Evolutionary conservation across 2,113 vertebrate species (phyloP).

Genomic region (Balaeniceps rex): DNA sequence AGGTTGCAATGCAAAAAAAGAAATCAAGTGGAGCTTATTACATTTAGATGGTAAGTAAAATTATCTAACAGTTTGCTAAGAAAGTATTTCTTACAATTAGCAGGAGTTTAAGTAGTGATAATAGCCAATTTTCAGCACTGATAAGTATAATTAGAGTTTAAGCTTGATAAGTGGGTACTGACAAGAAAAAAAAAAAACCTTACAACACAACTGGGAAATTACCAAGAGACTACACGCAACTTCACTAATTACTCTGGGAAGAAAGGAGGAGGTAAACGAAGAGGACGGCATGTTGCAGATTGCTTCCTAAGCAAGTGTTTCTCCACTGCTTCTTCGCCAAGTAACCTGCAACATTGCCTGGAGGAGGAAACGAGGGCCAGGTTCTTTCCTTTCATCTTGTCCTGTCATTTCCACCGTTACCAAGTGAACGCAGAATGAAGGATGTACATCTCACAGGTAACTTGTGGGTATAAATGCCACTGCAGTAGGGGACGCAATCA

Average conservation of each 20-base stretch:
- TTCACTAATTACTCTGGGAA: not conserved
- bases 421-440: not conserved
- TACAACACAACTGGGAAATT: conserved; percentile 44
- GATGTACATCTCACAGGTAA: not conserved
- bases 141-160: conserved; percentile 71
- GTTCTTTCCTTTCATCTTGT: not conserved
- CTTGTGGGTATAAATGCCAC: not conserved
- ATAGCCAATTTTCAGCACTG: conserved; percentile 69
- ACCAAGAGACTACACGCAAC: conserved; percentile 1
- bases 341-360: not conserved
- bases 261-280: not conserved
- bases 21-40: not conserved
- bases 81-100: conserved; percentile 64
- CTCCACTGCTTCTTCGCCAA: not conserved
- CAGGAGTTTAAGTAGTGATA: conserved; percentile 53
- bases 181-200: conserved; percentile 28
- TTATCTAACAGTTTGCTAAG: conserved; percentile 29
- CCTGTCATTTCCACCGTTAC: not conserved
- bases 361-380: not conserved
- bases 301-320: not conserved
- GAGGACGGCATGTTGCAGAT: not conserved
- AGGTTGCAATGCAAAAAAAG: not conserved
- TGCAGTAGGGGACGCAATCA: not conserved
- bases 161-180: conserved; percentile 63
- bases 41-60: conserved; percentile 5